Percentiles rank a stretch among this genome's conserved stretches.
phyloP scores from a whole-genome alignment of 2,113 vertebrate genomes.

The Todiramphus chloris region DNA sequence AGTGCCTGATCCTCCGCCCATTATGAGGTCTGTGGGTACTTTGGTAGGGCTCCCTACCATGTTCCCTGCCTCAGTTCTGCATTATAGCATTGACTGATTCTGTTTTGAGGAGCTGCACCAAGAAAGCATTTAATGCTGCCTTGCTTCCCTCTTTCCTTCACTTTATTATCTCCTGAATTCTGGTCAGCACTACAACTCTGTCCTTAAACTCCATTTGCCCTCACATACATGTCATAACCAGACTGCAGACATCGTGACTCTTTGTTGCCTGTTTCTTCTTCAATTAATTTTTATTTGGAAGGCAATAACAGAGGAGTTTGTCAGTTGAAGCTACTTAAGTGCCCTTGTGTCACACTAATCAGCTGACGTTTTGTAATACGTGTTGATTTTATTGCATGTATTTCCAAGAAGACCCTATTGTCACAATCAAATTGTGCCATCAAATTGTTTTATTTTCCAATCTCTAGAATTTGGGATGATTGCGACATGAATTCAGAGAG shows the following conservation, averaged over 20 bases:
- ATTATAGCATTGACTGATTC: neutral
- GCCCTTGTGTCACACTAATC: neutral
- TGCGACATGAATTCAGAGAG: neutral
- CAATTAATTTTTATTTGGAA: neutral
- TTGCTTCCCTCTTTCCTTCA: neutral
- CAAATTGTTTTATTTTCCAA: neutral
- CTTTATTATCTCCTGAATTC: neutral
- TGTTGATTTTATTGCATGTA: neutral
- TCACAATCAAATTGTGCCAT: neutral
- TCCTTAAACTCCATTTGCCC: neutral
- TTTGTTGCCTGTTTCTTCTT: neutral
- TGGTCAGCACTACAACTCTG: neutral
- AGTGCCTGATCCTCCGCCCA: neutral
- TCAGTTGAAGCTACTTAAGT: neutral
- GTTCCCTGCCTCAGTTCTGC: neutral
- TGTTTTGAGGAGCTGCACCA: neutral
- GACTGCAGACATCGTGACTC: neutral
- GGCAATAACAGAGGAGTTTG: neutral
- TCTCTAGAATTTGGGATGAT: neutral
- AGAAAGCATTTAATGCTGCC: neutral
- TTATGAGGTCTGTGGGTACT: neutral
- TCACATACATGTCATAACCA: neutral
- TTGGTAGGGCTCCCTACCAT: neutral
- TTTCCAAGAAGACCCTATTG: neutral
- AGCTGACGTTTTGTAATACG: neutral